phyloP scores from a whole-genome alignment of 1,140 invertebrate species.

The Zaprionus tsacasi region DNA sequence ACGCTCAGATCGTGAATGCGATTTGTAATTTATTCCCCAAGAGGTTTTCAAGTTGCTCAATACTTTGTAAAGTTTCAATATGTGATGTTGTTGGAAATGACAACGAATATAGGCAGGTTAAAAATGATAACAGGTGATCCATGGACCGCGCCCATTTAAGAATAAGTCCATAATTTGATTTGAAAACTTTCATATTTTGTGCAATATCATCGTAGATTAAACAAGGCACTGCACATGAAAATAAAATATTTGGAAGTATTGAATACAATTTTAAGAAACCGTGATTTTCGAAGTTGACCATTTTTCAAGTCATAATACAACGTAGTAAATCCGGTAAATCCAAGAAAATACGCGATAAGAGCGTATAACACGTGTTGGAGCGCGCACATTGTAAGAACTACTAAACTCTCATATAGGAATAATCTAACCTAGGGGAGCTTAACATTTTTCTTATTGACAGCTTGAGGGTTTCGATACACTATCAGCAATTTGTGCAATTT shows the following conservation, averaged over 20 bases:
- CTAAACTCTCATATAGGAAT: neutral
- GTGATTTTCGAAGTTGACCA: neutral
- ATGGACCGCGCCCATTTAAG: neutral
- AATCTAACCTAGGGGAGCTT: neutral
- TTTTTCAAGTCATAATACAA: neutral
- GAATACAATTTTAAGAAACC: neutral
- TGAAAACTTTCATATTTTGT: neutral
- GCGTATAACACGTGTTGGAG: neutral
- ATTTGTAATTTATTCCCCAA: neutral
- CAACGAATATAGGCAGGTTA: neutral
- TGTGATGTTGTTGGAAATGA: neutral
- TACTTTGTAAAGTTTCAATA: neutral
- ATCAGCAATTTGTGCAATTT: slow-evolving; percentile 17
- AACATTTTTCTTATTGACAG: neutral
- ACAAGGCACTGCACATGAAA: neutral
- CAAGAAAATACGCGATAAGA: neutral
- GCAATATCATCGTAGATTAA: neutral
- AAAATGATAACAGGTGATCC: neutral
- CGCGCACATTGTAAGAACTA: neutral
- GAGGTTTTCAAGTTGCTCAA: neutral
- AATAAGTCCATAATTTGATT: neutral
- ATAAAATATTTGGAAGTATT: neutral
- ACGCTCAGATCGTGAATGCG: neutral
- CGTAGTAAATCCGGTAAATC: neutral
- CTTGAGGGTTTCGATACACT: neutral